Evolutionary conservation across 2,888 invertebrate genomes (phyloP), one percentile per base, ranked within the genome.

Genomic region (Drosophila mayaguana): DNA sequence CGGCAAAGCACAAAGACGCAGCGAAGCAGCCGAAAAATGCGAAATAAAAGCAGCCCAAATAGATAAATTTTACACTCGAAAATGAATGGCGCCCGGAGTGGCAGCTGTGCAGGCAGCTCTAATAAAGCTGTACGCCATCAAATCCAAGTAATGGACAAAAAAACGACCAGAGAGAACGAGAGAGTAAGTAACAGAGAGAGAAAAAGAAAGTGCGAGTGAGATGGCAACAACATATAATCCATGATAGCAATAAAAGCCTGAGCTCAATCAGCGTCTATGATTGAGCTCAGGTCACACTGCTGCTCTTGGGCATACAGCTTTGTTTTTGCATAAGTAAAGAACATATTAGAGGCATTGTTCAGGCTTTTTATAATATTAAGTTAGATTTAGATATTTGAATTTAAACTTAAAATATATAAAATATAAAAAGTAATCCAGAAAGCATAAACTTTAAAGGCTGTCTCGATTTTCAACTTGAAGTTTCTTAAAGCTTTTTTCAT

Each of bases 11-110:
- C 38, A 18, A 38, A 46, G 36, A 46, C 53, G 36, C 53, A 65
- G 57, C 56, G 45, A 25, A 61, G 55, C 60, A 53, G 62, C 56
- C 72, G 55, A 75, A 77, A 64, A 75, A 65, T 63, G 64, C 38
- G 59, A 77, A 77, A 72, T 66, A 56, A 56, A 72, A 72, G 42
- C 78, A 72, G 54, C 43, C 55, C 74, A 48, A 73, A 77, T 68
- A 77, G 62, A 78, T 65, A 57, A 48, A 54, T 57, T 77, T 63
- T 64, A 54, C 28, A 73, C 65, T 57, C 53, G 43, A 51, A 59
- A 66, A 57, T 66, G 63, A 34, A 36, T 40, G 51, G 45, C 20
- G n/a, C 36, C 28, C n/a, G 28, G 48, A 25, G 16, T 11, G 22
- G 20, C 16, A 36, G 45, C 61, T 65, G 25, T 42, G 22, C 32